phyloP scores from a whole-genome alignment of 2,797 vertebrate genomes.

The Dendrocincla tyrannina region DNA sequence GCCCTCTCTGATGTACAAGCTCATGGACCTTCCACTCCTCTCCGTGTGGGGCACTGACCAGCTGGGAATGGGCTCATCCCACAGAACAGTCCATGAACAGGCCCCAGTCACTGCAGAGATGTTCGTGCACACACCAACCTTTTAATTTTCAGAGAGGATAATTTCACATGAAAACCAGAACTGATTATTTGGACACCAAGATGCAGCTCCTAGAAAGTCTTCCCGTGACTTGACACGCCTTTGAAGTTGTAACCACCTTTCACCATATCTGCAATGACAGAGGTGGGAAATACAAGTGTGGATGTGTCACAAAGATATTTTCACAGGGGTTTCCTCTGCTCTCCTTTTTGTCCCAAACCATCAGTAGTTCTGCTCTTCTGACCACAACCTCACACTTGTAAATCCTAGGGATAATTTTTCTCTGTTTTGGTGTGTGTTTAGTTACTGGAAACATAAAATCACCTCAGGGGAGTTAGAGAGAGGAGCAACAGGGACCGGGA shows the following conservation, averaged over 20 bases:
- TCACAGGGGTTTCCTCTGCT: not conserved
- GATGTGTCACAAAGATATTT: not conserved
- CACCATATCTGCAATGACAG: not conserved
- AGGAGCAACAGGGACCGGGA: accelerated
- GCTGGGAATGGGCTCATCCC: not conserved
- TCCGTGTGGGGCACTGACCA: not conserved
- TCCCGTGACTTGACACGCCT: not conserved
- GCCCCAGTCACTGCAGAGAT: not conserved
- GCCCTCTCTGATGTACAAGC: not conserved
- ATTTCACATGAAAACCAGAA: not conserved
- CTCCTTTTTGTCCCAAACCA: not conserved
- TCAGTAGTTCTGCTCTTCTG: not conserved
- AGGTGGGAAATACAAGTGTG: not conserved
- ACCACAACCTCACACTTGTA: not conserved
- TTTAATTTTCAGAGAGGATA: not conserved
- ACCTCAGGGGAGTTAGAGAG: not conserved
- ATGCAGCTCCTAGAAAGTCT: not conserved
- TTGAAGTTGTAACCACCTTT: not conserved
- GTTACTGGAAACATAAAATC: not conserved
- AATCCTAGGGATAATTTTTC: not conserved
- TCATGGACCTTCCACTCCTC: not conserved
- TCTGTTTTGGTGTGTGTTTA: not conserved
- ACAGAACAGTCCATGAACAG: not conserved
- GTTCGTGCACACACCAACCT: not conserved
- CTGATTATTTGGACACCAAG: not conserved